Evolutionary conservation across 1,140 invertebrate genomes (phyloP).

Genomic region (Zaprionus ornatus): DNA sequence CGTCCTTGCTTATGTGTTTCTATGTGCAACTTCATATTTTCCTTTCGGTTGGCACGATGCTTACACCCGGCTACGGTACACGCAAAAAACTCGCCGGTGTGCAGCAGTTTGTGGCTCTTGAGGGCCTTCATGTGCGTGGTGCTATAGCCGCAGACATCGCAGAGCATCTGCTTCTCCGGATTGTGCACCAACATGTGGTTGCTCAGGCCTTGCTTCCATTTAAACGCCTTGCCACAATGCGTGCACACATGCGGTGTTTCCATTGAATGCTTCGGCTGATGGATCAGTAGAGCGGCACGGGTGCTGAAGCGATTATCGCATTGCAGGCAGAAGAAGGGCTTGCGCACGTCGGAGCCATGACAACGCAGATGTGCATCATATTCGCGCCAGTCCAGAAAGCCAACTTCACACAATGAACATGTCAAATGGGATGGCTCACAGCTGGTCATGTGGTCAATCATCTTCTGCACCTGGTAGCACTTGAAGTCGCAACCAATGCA

Average conservation of each 20-base stretch:
- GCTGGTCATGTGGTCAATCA: conserved; percentile 83
- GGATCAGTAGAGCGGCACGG: conserved; percentile 84
- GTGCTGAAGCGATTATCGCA: conserved; percentile 85
- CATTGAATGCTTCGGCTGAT: conserved; percentile 86
- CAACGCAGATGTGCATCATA: conserved; percentile 84
- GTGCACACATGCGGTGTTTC: conserved; percentile 86
- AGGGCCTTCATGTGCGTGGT: conserved; percentile 86
- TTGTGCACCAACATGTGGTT: conserved; percentile 86
- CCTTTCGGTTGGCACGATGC: conserved; percentile 84
- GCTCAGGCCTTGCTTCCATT: conserved; percentile 87
- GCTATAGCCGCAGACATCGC: conserved; percentile 87
- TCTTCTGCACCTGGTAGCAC: conserved; percentile 82
- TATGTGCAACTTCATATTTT: conserved; percentile 85
- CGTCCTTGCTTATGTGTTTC: conserved; percentile 86
- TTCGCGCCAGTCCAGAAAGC: conserved; percentile 83
- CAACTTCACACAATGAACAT: conserved; percentile 85
- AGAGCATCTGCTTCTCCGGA: conserved; percentile 86
- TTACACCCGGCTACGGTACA: conserved; percentile 85
- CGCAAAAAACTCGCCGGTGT: conserved; percentile 85
- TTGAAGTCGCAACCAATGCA: conserved; percentile 83
- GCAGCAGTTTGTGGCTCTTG: conserved; percentile 85
- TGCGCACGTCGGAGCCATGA: conserved; percentile 83
- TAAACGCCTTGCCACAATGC: conserved; percentile 87
- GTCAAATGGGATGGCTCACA: conserved; percentile 84
- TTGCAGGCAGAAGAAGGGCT: conserved; percentile 85